Conservation (phyloP, 1,140 invertebrate species). For the Camponotus vicinus region DNA sequence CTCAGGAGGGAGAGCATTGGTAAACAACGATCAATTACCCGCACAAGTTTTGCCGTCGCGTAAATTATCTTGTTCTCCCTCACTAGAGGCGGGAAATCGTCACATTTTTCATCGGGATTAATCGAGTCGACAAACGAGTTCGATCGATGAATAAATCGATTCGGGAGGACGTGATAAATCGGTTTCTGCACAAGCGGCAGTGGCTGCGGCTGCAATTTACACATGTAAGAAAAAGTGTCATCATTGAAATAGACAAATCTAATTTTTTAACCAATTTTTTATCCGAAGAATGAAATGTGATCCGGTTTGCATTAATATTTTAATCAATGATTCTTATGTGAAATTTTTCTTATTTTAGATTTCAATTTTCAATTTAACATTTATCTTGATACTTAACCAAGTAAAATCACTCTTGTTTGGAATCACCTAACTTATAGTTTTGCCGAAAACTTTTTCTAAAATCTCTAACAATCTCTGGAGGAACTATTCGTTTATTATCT, state of each 20-base stretch:
- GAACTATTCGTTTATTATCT: no score
- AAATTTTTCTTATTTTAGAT: background rate
- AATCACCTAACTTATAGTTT: no score
- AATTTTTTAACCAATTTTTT: no score
- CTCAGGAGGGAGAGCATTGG: conserved; percentile 18
- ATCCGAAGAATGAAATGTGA: background rate
- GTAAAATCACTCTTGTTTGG: no score
- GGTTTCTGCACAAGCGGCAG: conserved; percentile 20
- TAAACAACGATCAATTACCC: conserved; percentile 72
- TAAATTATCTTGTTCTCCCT: conserved; percentile 67
- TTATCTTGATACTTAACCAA: no score
- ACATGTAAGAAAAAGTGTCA: conserved; percentile 73
- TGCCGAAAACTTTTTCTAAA: no score
- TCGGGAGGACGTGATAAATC: conserved; percentile 66
- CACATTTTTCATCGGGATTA: conserved; percentile 73
- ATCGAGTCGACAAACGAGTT: conserved; percentile 75
- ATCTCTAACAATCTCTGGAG: no score
- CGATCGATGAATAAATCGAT: conserved; percentile 73
- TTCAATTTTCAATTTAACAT: no score
- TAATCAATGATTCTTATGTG: background rate
- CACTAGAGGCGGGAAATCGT: conserved; percentile 58
- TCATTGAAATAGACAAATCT: background rate
- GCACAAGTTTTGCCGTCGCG: conserved; percentile 34
- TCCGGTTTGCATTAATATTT: background rate
- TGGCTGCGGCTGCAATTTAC: conserved; percentile 74